These are phyloP conservation scores for Drosophila lacteicornis DNA, from an alignment of 1,140 invertebrate genomes.

Conservation along the genomic window DNA sequence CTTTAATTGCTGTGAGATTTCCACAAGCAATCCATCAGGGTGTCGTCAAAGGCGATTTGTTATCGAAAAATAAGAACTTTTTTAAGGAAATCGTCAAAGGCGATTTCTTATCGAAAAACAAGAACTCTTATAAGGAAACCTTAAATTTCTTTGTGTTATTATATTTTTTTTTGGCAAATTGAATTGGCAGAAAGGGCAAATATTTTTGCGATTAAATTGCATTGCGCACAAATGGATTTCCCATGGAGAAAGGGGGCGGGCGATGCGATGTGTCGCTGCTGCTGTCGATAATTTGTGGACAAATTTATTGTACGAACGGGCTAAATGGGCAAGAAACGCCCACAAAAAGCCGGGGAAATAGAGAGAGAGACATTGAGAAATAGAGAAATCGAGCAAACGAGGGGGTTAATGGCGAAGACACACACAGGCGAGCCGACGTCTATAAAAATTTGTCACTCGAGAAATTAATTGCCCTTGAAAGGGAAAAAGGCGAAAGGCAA, in stretches of 20 bases:
- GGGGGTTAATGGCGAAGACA: conserved; percentile 51
- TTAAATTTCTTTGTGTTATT: neutral
- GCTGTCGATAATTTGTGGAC: conserved; percentile 79
- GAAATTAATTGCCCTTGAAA: conserved; percentile 85
- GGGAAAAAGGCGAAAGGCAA: conserved; percentile 11
- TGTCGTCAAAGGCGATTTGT: conserved; percentile 1
- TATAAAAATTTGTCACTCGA: conserved; percentile 85
- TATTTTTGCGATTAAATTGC: conserved; percentile 63
- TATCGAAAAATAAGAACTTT: too few species aligned
- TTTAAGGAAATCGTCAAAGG: too few species aligned
- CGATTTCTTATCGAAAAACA: conserved; percentile 26
- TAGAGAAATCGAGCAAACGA: conserved; percentile 15
- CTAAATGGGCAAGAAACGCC: conserved; percentile 60
- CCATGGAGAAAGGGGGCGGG: conserved; percentile 32
- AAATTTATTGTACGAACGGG: conserved; percentile 71
- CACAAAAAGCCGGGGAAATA: conserved; percentile 39
- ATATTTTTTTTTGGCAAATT: conserved; percentile 13
- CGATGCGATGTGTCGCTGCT: conserved; percentile 10
- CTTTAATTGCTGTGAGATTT: conserved; percentile 32
- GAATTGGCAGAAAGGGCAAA: conserved; percentile 20
- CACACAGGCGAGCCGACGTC: conserved; percentile 36
- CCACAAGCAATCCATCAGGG: neutral
- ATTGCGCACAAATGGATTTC: conserved; percentile 61
- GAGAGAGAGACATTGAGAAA: conserved; percentile 9
- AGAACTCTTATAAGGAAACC: neutral